A percentile compares a stretch with the other conserved stretches of the same genome.
Conservation (phyloP, 2,797 vertebrate genomes). For the Ceryle rudis region DNA sequence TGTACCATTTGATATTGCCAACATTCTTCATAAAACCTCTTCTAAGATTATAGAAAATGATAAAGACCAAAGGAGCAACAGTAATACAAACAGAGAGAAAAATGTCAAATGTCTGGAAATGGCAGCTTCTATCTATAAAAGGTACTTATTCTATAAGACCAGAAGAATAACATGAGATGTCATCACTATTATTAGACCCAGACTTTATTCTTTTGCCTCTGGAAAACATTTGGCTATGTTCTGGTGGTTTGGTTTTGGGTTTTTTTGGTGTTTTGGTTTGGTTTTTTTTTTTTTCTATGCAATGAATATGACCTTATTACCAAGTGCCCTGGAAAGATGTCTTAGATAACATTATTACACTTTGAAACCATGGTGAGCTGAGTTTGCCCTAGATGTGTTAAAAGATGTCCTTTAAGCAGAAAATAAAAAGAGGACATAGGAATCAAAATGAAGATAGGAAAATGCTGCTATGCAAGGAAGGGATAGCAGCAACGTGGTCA, state of each 20-base stretch:
- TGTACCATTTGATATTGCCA: neutral
- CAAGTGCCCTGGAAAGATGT: neutral
- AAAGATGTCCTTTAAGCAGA: neutral
- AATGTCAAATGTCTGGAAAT: neutral
- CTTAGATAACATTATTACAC: neutral
- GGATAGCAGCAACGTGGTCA: neutral
- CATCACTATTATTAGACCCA: neutral
- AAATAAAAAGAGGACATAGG: neutral
- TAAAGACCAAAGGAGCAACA: neutral
- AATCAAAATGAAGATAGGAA: neutral
- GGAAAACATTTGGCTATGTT: neutral
- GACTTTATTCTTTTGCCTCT: neutral
- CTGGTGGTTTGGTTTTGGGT: neutral
- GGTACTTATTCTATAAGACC: neutral
- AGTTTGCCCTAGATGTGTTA: neutral
- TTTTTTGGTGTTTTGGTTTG: too few relatives aligned
- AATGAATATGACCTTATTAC: neutral
- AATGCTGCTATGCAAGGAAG: neutral
- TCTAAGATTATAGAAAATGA: neutral
- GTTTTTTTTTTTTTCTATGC: neutral
- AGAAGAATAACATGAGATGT: neutral
- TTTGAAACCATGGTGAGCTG: neutral
- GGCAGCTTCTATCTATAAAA: neutral
- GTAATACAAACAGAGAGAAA: neutral
- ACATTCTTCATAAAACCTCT: neutral